phyloP scores from a whole-genome alignment of 1,140 invertebrate genomes.

The Lasioglossum albipes region DNA sequence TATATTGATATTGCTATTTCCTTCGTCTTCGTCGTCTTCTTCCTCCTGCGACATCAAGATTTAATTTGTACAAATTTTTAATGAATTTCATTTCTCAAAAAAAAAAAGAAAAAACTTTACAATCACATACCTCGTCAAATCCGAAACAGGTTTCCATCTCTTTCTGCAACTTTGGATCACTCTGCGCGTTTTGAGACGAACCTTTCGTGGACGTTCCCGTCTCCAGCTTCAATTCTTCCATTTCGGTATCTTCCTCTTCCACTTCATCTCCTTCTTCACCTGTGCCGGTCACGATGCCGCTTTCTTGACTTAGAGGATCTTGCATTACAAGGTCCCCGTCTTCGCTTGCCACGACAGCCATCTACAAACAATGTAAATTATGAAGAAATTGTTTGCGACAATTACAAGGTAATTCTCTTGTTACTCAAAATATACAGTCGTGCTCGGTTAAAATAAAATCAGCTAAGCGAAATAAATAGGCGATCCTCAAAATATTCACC shows the following conservation, averaged over 20 bases:
- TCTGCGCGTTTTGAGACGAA: slow-evolving; percentile 71
- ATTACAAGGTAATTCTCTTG: neutral
- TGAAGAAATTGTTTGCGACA: neutral
- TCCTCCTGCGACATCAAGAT: slow-evolving; percentile 41
- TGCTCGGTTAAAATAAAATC: too few species aligned
- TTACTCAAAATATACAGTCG: neutral
- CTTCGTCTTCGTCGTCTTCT: slow-evolving; percentile 74
- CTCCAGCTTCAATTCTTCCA: slow-evolving; percentile 73
- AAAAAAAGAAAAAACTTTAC: neutral
- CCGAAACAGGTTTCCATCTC: slow-evolving; percentile 92
- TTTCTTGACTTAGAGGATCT: slow-evolving; percentile 77
- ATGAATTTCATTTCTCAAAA: neutral
- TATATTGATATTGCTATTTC: slow-evolving; percentile 70
- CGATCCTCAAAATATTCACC: slow-evolving; percentile 50
- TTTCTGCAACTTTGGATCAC: slow-evolving; percentile 80
- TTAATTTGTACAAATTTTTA: neutral
- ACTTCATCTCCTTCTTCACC: slow-evolving; percentile 73
- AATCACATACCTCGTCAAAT: slow-evolving; percentile 86
- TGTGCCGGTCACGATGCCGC: slow-evolving; percentile 68
- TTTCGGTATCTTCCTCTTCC: slow-evolving; percentile 70
- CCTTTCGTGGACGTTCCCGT: slow-evolving; percentile 54
- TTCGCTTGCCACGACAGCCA: slow-evolving; percentile 78
- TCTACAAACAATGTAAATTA: slow-evolving; percentile 60
- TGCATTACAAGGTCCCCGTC: slow-evolving; percentile 79
- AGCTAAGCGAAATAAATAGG: too few species aligned